phyloP scores from a whole-genome alignment of 2,797 vertebrate species.

The Denticeps clupeoides region DNA sequence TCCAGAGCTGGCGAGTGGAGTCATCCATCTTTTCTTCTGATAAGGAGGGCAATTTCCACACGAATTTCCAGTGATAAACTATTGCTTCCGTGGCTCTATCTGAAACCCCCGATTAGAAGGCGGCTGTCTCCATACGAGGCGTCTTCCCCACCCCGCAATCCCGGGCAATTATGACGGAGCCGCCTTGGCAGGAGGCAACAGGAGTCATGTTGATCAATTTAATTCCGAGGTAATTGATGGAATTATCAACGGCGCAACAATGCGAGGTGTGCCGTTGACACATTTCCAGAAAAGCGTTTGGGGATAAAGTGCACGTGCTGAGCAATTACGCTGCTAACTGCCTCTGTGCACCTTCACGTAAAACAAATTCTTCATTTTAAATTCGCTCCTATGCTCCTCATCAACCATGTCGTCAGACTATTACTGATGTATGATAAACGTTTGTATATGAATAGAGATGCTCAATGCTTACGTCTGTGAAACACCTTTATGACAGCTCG shows the following conservation, averaged over 20 bases:
- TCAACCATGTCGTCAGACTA: no score
- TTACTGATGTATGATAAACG: no score
- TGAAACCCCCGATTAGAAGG: conserved; percentile 15
- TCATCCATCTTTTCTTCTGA: conserved; percentile 38
- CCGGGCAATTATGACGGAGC: conserved; percentile 46
- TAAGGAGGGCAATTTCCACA: conserved; percentile 36
- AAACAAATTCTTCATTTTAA: no score
- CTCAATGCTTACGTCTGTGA: no score
- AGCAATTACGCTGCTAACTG: no score
- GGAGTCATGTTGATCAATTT: conserved; percentile 23
- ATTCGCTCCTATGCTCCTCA: no score
- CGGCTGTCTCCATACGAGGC: conserved; percentile 44
- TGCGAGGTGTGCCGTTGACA: no score
- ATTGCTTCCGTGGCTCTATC: conserved; percentile 32
- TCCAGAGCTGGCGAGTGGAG: conserved; percentile 29
- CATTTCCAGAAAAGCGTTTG: no score
- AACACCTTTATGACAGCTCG: no score
- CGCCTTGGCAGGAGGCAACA: conserved; percentile 30
- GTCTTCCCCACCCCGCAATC: conserved; percentile 27
- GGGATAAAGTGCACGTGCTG: no score
- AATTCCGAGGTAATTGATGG: conserved; percentile 42
- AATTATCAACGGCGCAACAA: conserved; percentile 24
- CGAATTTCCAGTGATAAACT: conserved; percentile 46
- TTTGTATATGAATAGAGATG: no score
- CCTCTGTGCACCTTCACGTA: no score